These are phyloP conservation scores for Calameuta pallipes DNA, from an alignment of 2,888 invertebrate species.

Conservation along the genomic window DNA sequence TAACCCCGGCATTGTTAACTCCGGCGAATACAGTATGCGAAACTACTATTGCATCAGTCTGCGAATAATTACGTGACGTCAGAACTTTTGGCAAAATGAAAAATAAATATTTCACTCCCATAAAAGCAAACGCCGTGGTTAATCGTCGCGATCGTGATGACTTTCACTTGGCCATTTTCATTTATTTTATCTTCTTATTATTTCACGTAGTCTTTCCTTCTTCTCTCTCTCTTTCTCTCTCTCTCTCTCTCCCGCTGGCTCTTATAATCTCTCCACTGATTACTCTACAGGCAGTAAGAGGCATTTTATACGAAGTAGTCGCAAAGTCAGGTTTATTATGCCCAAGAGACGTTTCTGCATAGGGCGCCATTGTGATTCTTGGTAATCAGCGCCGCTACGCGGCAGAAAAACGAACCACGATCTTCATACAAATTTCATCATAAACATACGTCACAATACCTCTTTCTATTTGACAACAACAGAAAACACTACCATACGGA, in stretches of 20 bases:
- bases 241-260: not conserved
- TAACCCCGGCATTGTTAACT: slow-evolving; percentile 58
- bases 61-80: not conserved
- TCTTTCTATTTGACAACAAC: not conserved
- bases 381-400: not conserved
- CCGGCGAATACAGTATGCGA: slow-evolving; percentile 36
- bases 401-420: not conserved
- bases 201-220: not conserved
- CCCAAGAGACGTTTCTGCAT: not conserved
- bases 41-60: slow-evolving; percentile 52
- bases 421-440: not conserved
- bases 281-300: not conserved
- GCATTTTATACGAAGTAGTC: not conserved
- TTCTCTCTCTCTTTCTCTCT: too few relatives aligned
- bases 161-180: not conserved
- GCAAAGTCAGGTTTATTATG: not conserved
- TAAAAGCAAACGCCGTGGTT: not conserved
- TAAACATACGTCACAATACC: not conserved
- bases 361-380: not conserved
- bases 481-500: not conserved
- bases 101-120: not conserved
- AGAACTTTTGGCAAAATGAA: not conserved
- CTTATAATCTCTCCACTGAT: not conserved
- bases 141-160: not conserved
- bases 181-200: not conserved